Conservation (phyloP, 1,140 invertebrate genomes). For the Myzus persicae region DNA sequence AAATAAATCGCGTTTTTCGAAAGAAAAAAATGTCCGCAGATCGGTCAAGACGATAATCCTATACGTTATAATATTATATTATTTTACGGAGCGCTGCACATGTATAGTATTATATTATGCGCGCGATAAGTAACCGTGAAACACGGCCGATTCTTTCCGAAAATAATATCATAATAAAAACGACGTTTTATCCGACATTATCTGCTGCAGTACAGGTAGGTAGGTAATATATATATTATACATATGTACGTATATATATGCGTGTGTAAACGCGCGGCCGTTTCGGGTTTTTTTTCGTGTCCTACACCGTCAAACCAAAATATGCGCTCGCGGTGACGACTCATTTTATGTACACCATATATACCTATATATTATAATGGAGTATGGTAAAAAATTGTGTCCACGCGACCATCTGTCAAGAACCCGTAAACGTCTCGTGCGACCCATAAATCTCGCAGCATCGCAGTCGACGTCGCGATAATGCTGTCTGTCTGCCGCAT, state of each 20-base stretch:
- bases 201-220: not conserved
- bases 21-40: not conserved
- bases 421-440: conserved; percentile 30
- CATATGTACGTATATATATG: not conserved
- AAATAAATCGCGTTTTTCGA: conserved; percentile 48
- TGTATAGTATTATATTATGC: not conserved
- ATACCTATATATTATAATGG: not conserved
- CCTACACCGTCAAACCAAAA: not conserved
- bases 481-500: not conserved
- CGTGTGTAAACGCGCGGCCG: not conserved
- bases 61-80: conserved; percentile 1
- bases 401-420: not conserved
- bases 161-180: not conserved
- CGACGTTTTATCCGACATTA: not conserved
- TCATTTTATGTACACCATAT: not conserved
- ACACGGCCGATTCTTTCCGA: not conserved
- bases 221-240: not conserved
- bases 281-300: not conserved
- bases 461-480: not conserved
- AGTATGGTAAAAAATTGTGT: not conserved
- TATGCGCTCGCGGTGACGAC: not conserved
- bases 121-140: conserved; percentile 15
- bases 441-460: not conserved
- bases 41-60: conserved; percentile 4
- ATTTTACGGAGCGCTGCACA: not conserved